Evolutionary conservation across 2,113 vertebrate genomes (phyloP).

Genomic region (Abramis brama): DNA sequence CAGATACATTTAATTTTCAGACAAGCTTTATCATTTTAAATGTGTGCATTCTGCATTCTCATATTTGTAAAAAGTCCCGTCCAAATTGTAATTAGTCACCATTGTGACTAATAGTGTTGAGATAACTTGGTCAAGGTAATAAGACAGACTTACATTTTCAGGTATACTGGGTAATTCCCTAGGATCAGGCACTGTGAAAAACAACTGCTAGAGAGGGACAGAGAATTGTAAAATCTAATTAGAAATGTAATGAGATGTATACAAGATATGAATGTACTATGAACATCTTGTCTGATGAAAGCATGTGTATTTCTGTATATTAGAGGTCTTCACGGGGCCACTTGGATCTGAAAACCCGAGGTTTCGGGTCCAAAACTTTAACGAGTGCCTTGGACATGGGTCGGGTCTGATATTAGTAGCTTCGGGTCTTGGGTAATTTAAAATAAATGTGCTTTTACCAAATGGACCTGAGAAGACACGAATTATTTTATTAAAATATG

Average conservation of each 20-base stretch:
- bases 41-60: not conserved
- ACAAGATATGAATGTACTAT: not conserved
- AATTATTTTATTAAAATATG: not conserved
- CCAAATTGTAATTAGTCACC: not conserved
- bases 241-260: not conserved
- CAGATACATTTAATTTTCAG: not conserved
- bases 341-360: too few relatives aligned
- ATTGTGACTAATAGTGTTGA: not conserved
- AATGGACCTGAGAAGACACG: not conserved
- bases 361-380: not conserved
- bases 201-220: conserved; percentile 83
- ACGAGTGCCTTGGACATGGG: not conserved
- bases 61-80: not conserved
- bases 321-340: too few relatives aligned
- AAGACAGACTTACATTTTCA: conserved; percentile 89
- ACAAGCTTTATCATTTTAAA: not conserved
- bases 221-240: not conserved
- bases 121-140: not conserved
- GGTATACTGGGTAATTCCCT: conserved; percentile 95
- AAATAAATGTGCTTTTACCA: not conserved
- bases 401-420: not conserved
- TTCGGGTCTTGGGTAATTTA: not conserved
- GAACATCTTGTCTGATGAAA: not conserved
- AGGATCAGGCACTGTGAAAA: conserved; percentile 93
- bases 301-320: not conserved